Conservation (phyloP, 2,113 vertebrate genomes). For the Panthera uncia region DNA sequence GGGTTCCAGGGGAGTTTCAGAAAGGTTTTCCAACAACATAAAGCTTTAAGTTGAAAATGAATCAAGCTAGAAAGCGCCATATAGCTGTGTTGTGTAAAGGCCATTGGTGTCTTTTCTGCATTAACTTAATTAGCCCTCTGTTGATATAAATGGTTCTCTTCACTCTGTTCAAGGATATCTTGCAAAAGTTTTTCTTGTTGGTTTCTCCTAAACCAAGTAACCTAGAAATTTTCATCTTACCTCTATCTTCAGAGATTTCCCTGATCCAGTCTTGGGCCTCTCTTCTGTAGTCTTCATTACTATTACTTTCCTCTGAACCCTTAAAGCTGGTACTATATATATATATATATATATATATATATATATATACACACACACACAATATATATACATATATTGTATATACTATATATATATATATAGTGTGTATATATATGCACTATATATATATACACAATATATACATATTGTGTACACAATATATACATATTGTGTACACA, state of each 20-base stretch:
- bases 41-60: not conserved
- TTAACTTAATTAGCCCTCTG: not conserved
- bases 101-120: not conserved
- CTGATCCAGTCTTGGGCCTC: not conserved
- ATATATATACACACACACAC: too few relatives aligned
- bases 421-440: too few relatives aligned
- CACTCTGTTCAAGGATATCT: not conserved
- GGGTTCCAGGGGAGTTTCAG: not conserved
- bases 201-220: not conserved
- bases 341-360: too few relatives aligned
- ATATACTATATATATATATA: too few relatives aligned
- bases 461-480: too few relatives aligned
- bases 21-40: not conserved
- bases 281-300: not conserved
- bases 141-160: not conserved
- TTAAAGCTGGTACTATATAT: not conserved
- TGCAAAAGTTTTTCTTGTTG: not conserved
- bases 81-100: not conserved
- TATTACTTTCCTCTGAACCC: not conserved
- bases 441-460: too few relatives aligned
- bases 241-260: not conserved
- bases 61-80: not conserved
- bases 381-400: too few relatives aligned
- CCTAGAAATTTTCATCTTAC: not conserved
- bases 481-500: rapidly evolving